A percentile compares a stretch with the other conserved stretches of the same genome.
These are phyloP conservation scores for Amiota mariae DNA, from an alignment of 2,888 invertebrate species.

Conservation along the genomic window DNA sequence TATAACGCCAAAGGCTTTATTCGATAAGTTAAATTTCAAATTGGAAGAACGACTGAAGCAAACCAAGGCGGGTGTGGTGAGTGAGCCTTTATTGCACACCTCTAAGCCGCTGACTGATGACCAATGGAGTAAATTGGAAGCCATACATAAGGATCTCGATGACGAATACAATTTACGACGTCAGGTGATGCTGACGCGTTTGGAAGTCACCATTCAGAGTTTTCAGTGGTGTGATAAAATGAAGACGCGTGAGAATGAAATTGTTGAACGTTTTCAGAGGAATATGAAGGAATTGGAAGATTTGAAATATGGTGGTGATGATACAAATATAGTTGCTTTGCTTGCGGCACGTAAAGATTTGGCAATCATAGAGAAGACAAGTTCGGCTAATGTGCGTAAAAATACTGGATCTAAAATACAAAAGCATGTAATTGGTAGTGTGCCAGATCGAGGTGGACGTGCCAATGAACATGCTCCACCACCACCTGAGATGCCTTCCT, in stretches of 20 bases:
- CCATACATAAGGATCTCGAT: slow-evolving; percentile 81
- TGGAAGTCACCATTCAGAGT: slow-evolving; percentile 97
- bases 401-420: slow-evolving; percentile 89
- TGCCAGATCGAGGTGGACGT: slow-evolving; percentile 95
- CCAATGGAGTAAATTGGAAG: slow-evolving; percentile 87
- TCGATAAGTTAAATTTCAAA: slow-evolving; percentile 83
- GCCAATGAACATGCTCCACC: slow-evolving; percentile 93
- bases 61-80: slow-evolving; percentile 76
- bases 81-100: slow-evolving; percentile 84
- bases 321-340: slow-evolving; percentile 83
- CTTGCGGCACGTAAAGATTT: slow-evolving; percentile 89
- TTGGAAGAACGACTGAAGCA: slow-evolving; percentile 79
- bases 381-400: slow-evolving; percentile 87
- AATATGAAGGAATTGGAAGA: slow-evolving; percentile 70
- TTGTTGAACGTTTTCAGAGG: slow-evolving; percentile 77
- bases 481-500: slow-evolving; percentile 97
- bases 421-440: slow-evolving; percentile 90
- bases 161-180: slow-evolving; percentile 88
- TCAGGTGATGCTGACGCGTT: slow-evolving; percentile 89
- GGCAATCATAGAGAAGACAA: slow-evolving; percentile 93
- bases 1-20: slow-evolving; percentile 84
- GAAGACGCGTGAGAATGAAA: slow-evolving; percentile 82
- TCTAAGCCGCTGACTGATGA: slow-evolving; percentile 80
- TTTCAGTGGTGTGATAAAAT: slow-evolving; percentile 94
- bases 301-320: slow-evolving; percentile 71